Base-by-base conservation (phyloP, 2,888 invertebrate species). In the Cantharis rustica region DNA sequence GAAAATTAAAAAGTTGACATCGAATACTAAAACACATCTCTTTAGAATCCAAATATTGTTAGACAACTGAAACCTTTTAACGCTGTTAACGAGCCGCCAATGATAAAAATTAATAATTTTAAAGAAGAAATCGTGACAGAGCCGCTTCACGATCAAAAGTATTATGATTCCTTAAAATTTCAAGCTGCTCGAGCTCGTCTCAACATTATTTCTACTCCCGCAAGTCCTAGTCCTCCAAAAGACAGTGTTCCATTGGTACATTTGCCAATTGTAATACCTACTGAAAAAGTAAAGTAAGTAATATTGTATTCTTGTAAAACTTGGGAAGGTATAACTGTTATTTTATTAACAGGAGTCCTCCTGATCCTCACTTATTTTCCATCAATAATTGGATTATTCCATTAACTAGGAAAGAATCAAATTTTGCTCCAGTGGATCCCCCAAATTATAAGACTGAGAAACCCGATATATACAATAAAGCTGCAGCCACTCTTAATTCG, bases 181-280 rank as follows among this genome's bases (percentile, higher is more conserved):
- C 10, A 80, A 76, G 70, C 71, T 13, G 82, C 80, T 15, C 73
- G 81, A 66, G 79, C 80, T 7, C 77, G 78, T 13, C 69, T 82
- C 16, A 75, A 68, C 47, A 75, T 75, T 26, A 71, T 79, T 31
- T 69, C 75, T 23, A 89, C 89, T 11, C 90, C 90, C 5, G 88
- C 88, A 4, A 89, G 89, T 80, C 89, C 90, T 4, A 89, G 89
- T 83, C 89, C 88, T 2, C 84, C 85, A 4, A 87, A 87, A 80
- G 85, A 88, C 3, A 47, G 47, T 47, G 84, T 84, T 63, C 77
- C 78, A 10, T 20, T 79, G 0, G 73, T 82, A 10, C 80, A 83
- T 0, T 82, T 84, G 15, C 89, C 89, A 0, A 86, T 89, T 68
- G 86, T 88, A 68, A 89, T 89, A 76, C 90, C 90, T 11, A 86